Conservation (phyloP, 2,797 vertebrate genomes). For the Limnodromus scolopaceus region DNA sequence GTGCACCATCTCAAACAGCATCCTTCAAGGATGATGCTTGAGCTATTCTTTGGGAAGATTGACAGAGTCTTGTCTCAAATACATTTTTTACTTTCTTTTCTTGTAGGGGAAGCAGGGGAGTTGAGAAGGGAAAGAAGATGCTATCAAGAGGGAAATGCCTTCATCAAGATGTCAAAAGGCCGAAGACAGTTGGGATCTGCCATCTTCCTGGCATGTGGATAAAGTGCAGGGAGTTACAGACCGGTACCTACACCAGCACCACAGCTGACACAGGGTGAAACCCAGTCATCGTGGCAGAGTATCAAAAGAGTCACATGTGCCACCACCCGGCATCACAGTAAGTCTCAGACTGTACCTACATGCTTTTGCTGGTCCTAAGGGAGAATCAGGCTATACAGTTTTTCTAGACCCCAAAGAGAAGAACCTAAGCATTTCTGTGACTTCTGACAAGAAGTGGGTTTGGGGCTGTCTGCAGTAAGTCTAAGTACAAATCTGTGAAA, state of each 20-base stretch:
- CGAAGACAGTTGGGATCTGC: neutral
- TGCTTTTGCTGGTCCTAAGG: rapidly evolving
- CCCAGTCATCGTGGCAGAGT: neutral
- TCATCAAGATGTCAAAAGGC: neutral
- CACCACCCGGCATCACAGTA: rapidly evolving
- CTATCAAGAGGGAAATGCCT: neutral
- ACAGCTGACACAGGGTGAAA: neutral
- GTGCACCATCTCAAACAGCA: neutral
- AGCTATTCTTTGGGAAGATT: neutral
- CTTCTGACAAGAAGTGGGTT: neutral
- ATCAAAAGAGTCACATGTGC: rapidly evolving
- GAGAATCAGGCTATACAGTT: neutral
- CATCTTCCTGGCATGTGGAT: neutral
- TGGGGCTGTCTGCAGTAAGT: neutral
- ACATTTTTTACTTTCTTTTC: neutral
- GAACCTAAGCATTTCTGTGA: neutral
- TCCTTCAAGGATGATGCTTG: neutral
- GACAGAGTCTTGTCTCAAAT: neutral
- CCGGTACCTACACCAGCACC: rapidly evolving
- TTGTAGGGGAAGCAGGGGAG: neutral
- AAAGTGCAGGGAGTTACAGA: neutral
- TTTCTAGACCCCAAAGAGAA: neutral
- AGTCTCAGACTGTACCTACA: neutral
- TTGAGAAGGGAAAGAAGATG: neutral
- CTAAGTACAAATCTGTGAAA: neutral